Conservation (phyloP, 2,113 vertebrate genomes). For the Microtus pennsylvanicus region DNA sequence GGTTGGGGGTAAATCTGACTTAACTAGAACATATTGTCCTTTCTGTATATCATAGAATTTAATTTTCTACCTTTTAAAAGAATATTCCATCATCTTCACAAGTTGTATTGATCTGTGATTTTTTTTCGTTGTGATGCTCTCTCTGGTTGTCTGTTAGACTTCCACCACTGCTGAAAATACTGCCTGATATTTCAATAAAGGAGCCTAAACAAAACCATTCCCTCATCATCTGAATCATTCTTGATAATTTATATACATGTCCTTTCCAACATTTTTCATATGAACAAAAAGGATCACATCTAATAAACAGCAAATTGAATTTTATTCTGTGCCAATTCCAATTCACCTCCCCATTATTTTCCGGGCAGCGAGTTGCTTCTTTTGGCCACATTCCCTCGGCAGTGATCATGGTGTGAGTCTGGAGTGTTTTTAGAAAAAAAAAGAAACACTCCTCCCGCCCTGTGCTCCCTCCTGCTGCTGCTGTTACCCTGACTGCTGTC, state of each 20-base stretch:
- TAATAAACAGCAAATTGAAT: not conserved
- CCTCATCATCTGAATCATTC: not conserved
- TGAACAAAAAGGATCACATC: not conserved
- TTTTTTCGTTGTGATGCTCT: not conserved
- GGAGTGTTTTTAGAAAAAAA: not conserved
- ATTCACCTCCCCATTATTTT: not conserved
- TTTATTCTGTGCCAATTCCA: not conserved
- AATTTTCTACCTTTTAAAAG: not conserved
- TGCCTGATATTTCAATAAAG: not conserved
- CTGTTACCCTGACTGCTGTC: not conserved
- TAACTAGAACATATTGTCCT: not conserved
- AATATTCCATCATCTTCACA: not conserved
- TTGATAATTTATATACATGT: not conserved
- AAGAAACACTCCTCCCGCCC: rapidly evolving
- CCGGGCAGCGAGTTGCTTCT: not conserved
- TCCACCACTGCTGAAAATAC: not conserved
- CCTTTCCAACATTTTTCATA: not conserved
- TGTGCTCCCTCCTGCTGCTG: not conserved
- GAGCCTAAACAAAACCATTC: not conserved
- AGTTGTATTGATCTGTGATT: not conserved
- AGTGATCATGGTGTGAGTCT: not conserved
- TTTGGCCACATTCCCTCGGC: not conserved
- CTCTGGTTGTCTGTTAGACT: not conserved
- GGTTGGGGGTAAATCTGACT: not conserved
- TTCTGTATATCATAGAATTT: not conserved